phyloP scores from a whole-genome alignment of 2,113 vertebrate genomes.

The Platycercus adscitus region DNA sequence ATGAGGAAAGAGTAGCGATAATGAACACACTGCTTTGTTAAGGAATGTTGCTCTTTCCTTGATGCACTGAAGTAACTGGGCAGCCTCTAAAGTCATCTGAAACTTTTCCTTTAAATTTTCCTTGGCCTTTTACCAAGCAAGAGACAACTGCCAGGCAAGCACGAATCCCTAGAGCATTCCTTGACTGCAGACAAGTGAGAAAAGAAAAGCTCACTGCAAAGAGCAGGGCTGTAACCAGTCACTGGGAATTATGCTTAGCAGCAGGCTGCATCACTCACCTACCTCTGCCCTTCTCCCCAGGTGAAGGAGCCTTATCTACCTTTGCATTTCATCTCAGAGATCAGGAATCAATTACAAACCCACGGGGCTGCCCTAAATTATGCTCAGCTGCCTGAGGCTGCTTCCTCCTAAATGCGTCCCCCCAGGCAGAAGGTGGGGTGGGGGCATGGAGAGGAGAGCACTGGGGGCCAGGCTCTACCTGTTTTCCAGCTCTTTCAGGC shows the following conservation, averaged over 20 bases:
- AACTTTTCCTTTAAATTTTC: background rate
- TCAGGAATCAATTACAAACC: background rate
- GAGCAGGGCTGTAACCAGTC: background rate
- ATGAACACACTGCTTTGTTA: background rate
- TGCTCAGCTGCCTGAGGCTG: background rate
- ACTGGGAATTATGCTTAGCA: background rate
- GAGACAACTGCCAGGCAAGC: background rate
- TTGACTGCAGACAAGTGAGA: background rate
- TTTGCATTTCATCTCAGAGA: background rate
- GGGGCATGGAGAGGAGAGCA: rapidly evolving
- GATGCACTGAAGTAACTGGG: background rate
- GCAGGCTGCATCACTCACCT: background rate
- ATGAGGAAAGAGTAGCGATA: background rate
- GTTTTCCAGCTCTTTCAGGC: background rate
- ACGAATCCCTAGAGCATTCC: background rate
- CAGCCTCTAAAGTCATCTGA: background rate
- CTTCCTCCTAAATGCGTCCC: background rate
- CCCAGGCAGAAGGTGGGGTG: background rate
- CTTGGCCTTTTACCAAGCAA: background rate
- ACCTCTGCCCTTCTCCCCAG: background rate
- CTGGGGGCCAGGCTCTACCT: background rate
- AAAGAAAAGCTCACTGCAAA: background rate
- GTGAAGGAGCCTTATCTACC: background rate
- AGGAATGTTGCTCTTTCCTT: background rate
- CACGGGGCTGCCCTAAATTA: background rate